A percentile compares a stretch with the other conserved stretches of the same genome.
Evolutionary conservation across 2,113 vertebrate genomes (phyloP).

Genomic region (Speoplatyrhinus poulsoni): DNA sequence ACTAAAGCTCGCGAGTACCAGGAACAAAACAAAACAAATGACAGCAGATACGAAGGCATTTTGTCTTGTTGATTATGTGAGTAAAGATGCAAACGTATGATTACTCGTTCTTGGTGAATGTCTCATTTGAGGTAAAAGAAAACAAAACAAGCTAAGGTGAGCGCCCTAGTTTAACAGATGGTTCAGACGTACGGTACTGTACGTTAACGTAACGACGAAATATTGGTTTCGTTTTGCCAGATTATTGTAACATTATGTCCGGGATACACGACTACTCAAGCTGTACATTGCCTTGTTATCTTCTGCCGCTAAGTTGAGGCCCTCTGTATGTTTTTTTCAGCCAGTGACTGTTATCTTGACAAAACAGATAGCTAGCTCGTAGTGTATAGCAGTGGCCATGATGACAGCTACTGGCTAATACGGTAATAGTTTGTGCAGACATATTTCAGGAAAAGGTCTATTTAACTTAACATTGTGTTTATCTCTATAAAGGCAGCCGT

Average conservation of each 20-base stretch:
- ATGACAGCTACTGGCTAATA: background rate
- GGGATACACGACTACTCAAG: background rate
- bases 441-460: background rate
- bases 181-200: no score
- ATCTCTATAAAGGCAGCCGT: slow-evolving; percentile 13
- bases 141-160: background rate
- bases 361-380: slow-evolving; percentile 35
- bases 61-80: slow-evolving; percentile 4
- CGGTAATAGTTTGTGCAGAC: background rate
- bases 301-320: background rate
- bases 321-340: slow-evolving; percentile 16
- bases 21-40: slow-evolving; percentile 71
- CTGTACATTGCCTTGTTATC: background rate
- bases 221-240: slow-evolving; percentile 35
- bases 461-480: background rate
- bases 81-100: background rate
- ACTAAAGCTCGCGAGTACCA: slow-evolving; percentile 51
- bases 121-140: background rate
- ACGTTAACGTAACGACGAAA: background rate
- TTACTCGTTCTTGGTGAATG: background rate
- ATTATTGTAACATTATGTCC: background rate
- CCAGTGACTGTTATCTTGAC: slow-evolving; percentile 42
- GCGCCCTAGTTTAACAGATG: slow-evolving; percentile 23
- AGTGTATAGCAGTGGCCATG: slow-evolving; percentile 19
- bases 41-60: slow-evolving; percentile 32